phyloP scores from a whole-genome alignment of 2,797 vertebrate species.

The Dendrocincla tyrannina region DNA sequence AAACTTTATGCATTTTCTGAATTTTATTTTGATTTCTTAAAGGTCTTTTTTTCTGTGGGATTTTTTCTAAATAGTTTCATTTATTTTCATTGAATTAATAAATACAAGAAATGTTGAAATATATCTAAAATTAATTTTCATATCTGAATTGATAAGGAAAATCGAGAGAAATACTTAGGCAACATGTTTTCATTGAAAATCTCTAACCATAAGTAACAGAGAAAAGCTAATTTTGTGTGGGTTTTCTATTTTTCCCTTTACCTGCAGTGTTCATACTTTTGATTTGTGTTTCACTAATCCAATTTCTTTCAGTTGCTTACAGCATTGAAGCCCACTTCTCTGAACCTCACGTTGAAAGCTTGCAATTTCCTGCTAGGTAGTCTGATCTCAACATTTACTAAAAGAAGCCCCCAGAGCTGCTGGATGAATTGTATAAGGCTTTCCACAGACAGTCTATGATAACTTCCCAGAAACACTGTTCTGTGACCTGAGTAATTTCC shows the following conservation, averaged over 20 bases:
- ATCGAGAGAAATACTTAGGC: not conserved
- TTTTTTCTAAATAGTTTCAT: not conserved
- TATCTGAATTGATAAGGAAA: not conserved
- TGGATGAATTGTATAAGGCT: not conserved
- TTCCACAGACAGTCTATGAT: not conserved
- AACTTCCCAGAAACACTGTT: not conserved
- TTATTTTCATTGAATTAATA: not conserved
- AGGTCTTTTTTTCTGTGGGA: rapidly evolving
- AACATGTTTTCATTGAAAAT: not conserved
- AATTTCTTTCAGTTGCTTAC: not conserved
- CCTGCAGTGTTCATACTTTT: not conserved
- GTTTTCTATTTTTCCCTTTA: not conserved
- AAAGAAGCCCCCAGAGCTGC: not conserved
- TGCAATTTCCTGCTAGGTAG: not conserved
- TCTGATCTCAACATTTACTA: not conserved
- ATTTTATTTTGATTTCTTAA: not conserved
- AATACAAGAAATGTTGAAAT: not conserved
- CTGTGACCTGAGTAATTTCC: not conserved
- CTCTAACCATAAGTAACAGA: not conserved
- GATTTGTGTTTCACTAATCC: not conserved
- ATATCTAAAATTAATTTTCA: not conserved
- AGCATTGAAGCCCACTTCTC: not conserved
- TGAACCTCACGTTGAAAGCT: not conserved
- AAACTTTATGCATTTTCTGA: not conserved
- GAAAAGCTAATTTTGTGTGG: rapidly evolving